Evolutionary conservation across 1,140 invertebrate genomes (phyloP).

Genomic region (Ceratosolen fusciceps): DNA sequence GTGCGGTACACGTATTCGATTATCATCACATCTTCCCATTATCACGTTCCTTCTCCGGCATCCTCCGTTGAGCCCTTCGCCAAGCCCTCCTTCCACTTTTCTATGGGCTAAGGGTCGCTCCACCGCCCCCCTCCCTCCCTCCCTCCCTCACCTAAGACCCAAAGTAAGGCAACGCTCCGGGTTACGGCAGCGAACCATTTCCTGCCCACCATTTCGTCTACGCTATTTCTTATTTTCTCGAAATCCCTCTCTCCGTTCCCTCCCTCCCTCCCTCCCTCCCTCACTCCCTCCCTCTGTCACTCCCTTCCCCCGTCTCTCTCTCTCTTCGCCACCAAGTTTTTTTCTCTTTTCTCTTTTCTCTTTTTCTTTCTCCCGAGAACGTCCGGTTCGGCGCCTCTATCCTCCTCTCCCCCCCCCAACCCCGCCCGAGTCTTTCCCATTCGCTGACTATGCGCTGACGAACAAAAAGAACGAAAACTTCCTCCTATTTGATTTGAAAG

Average conservation of each 20-base stretch:
- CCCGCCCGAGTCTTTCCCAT: background rate
- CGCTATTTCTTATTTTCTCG: slow-evolving; percentile 42
- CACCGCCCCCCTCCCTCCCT: slow-evolving; percentile 11
- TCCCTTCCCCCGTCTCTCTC: slow-evolving; percentile 16
- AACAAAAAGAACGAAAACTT: slow-evolving; percentile 36
- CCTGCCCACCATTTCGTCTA: background rate
- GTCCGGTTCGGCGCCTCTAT: slow-evolving; percentile 44
- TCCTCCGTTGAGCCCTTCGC: too few relatives aligned
- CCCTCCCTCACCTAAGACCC: background rate
- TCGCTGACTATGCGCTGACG: background rate
- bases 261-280: background rate
- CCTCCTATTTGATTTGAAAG: slow-evolving; percentile 45
- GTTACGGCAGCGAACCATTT: slow-evolving; percentile 1
- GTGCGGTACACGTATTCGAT: too few relatives aligned
- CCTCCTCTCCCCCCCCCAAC: slow-evolving; percentile 3
- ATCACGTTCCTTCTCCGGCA: too few relatives aligned
- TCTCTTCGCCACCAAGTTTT: background rate
- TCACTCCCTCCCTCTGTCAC: slow-evolving; percentile 27
- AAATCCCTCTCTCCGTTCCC: background rate
- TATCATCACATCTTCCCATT: too few relatives aligned
- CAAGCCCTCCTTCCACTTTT: slow-evolving; percentile 21
- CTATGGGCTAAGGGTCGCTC: slow-evolving; percentile 11
- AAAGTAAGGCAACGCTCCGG: background rate
- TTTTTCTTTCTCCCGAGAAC: slow-evolving; percentile 40
- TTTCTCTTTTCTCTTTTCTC: slow-evolving; percentile 19